Percentiles rank a stretch among this genome's conserved stretches.
phyloP scores from a whole-genome alignment of 2,888 invertebrate genomes.

The Omphaloscelis lunosa region DNA sequence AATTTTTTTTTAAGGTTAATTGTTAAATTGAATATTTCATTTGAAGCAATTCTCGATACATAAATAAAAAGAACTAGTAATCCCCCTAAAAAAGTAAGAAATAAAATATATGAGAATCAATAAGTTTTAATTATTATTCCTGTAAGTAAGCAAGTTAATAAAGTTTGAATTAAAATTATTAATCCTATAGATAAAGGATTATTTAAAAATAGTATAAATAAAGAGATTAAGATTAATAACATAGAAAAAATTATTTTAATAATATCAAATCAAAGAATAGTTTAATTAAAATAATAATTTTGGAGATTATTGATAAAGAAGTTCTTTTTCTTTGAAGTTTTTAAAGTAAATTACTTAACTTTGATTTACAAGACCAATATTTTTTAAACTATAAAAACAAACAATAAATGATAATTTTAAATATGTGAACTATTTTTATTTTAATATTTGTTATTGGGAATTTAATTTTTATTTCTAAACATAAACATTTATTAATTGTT shows the following conservation, averaged over 20 bases:
- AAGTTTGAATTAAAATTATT: conserved; percentile 89
- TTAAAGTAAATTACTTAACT: conserved; percentile 90
- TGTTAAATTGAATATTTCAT: conserved; percentile 89
- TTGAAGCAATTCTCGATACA: conserved; percentile 91
- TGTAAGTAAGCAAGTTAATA: conserved; percentile 85
- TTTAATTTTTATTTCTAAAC: conserved; percentile 89
- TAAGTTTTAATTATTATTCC: conserved; percentile 88
- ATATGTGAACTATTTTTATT: conserved; percentile 83
- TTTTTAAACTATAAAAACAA: conserved; percentile 92
- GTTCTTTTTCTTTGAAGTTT: conserved; percentile 91
- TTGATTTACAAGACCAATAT: conserved; percentile 93
- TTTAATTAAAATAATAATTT: conserved; percentile 93
- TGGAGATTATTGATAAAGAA: conserved; percentile 92
- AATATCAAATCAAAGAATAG: conserved; percentile 91
- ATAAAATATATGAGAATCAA: conserved; percentile 92
- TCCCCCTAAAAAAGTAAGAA: conserved; percentile 92
- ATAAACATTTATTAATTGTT: conserved; percentile 91
- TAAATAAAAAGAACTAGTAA: conserved; percentile 92
- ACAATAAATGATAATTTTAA: conserved; percentile 84
- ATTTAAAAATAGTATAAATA: conserved; percentile 78
- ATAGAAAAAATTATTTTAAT: conserved; percentile 81
- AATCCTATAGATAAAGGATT: conserved; percentile 90
- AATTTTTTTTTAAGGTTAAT: conserved; percentile 72
- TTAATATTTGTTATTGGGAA: conserved; percentile 88
- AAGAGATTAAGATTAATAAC: conserved; percentile 79